Conservation (phyloP, 2,888 invertebrate species). For the Epiblema foenella region DNA sequence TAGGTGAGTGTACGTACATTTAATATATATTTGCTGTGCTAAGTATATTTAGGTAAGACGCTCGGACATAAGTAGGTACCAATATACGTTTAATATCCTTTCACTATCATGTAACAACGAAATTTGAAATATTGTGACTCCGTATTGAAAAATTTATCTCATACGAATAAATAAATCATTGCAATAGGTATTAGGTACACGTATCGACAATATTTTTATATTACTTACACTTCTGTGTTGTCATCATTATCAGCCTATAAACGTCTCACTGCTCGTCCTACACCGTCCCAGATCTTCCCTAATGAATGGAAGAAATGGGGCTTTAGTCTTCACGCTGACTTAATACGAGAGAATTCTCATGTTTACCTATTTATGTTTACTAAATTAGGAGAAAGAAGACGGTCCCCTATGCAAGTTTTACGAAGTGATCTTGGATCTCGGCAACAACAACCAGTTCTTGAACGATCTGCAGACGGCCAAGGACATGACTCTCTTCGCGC, state of each 20-base stretch:
- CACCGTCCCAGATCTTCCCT: neutral
- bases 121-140: neutral
- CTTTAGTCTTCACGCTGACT: neutral
- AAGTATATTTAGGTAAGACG: neutral
- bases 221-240: neutral
- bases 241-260: neutral
- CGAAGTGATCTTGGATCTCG: constrained; percentile 91
- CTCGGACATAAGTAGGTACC: neutral
- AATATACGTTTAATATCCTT: neutral
- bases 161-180: neutral
- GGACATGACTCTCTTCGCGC: constrained; percentile 94
- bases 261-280: neutral
- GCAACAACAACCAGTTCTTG: constrained; percentile 88
- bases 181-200: too few species aligned
- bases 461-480: constrained; percentile 88
- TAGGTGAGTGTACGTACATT: constrained; percentile 9
- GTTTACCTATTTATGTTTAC: constrained; percentile 23
- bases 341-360: neutral
- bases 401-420: constrained; percentile 92
- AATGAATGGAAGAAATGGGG: neutral
- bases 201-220: neutral
- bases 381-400: constrained; percentile 76
- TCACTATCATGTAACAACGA: neutral
- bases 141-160: neutral
- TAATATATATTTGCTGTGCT: neutral